Evolutionary conservation across 2,113 vertebrate species (phyloP).

Genomic region (Myiopsitta monachus): DNA sequence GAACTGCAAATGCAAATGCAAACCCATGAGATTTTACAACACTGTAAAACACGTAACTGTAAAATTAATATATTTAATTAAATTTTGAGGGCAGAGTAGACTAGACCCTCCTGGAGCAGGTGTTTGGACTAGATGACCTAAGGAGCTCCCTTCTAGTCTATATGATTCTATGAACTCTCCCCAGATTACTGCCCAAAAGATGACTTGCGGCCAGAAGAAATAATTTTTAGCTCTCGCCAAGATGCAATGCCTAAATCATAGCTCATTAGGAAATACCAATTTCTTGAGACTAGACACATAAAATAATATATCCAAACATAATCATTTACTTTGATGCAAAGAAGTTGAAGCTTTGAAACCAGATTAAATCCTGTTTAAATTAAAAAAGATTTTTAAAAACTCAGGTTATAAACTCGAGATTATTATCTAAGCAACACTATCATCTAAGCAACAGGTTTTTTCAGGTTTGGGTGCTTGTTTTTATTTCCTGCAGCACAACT

Average conservation of each 20-base stretch:
- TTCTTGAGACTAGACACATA: background rate
- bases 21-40: constrained; percentile 34
- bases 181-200: background rate
- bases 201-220: background rate
- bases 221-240: background rate
- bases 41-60: background rate
- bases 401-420: constrained; percentile 33
- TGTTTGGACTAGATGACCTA: background rate
- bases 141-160: background rate
- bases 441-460: background rate
- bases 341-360: constrained; percentile 53
- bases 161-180: background rate
- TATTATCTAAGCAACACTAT: constrained; percentile 33
- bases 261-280: background rate
- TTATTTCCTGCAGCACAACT: background rate
- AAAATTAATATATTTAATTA: background rate
- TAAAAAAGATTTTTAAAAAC: constrained; percentile 23
- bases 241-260: background rate
- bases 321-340: constrained; percentile 56
- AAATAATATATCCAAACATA: constrained; percentile 53
- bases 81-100: background rate
- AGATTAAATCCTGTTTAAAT: constrained; percentile 51
- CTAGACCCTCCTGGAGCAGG: background rate
- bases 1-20: constrained; percentile 80
- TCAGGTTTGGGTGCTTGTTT: background rate